These are phyloP conservation scores for Orchesella cincta DNA, from an alignment of 1,140 invertebrate genomes.

Conservation along the genomic window DNA sequence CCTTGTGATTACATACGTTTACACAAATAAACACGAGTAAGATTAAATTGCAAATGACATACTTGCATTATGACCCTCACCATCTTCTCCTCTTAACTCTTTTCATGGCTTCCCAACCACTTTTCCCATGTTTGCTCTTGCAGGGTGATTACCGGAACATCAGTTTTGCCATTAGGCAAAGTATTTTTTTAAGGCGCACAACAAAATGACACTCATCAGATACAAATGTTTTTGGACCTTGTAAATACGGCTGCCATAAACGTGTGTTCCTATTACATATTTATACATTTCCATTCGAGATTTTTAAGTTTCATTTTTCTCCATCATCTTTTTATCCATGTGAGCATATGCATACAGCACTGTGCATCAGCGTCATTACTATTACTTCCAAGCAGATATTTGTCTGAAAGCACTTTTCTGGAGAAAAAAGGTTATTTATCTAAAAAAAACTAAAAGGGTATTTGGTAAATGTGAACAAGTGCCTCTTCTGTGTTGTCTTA, in stretches of 20 bases:
- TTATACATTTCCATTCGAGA: background rate
- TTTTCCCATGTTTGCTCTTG: background rate
- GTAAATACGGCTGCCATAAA: no score
- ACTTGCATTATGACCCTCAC: conserved; percentile 3
- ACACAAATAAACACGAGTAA: conserved; percentile 26
- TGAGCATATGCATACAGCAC: background rate
- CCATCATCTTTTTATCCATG: background rate
- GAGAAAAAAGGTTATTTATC: conserved; percentile 18
- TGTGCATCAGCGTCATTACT: background rate
- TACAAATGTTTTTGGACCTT: background rate
- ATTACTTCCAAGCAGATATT: background rate
- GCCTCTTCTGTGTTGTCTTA: background rate
- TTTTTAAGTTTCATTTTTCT: no score
- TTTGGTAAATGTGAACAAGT: background rate
- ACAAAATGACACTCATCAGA: background rate
- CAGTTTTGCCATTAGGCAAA: conserved; percentile 1
- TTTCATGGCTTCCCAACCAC: background rate
- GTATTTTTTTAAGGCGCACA: background rate
- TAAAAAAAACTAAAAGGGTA: conserved; percentile 8
- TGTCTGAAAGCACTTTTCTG: background rate
- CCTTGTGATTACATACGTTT: conserved; percentile 6
- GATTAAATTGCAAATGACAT: conserved; percentile 28
- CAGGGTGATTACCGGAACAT: conserved; percentile 21
- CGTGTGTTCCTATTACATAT: no score
- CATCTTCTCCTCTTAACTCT: background rate